Percentiles rank a stretch among this genome's conserved stretches.
phyloP scores from a whole-genome alignment of 2,113 vertebrate genomes.

The Gracilinanus agilis region DNA sequence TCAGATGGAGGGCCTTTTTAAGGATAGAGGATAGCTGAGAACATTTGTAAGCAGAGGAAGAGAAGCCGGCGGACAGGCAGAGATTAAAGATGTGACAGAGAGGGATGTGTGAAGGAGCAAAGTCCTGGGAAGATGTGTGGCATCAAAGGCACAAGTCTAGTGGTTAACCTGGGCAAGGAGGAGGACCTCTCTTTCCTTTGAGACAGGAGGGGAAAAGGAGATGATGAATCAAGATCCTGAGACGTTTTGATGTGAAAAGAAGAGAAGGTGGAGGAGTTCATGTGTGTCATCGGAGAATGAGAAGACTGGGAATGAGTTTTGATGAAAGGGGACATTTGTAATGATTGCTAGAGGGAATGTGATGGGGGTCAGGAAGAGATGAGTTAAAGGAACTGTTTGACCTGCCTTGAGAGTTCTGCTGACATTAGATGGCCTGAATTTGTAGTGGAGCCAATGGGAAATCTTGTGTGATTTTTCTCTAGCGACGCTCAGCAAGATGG shows the following conservation, averaged over 20 bases:
- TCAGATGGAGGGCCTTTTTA: not conserved
- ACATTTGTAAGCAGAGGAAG: not conserved
- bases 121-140: not conserved
- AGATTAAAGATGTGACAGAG: not conserved
- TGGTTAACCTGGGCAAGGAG: not conserved
- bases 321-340: not conserved
- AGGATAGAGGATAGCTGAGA: not conserved
- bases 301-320: not conserved
- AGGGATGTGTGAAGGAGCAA: not conserved
- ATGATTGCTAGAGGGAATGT: not conserved
- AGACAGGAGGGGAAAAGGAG: not conserved
- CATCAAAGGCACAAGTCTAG: not conserved
- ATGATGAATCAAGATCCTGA: not conserved
- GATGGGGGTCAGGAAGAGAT: not conserved
- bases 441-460: not conserved
- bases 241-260: not conserved
- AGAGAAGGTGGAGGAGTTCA: not conserved
- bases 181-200: not conserved
- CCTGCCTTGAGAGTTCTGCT: not conserved
- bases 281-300: not conserved
- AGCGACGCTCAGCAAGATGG: not conserved
- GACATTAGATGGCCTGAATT: not conserved
- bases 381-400: not conserved
- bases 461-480: not conserved
- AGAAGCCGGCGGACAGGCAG: not conserved